Evolutionary conservation across 2,797 vertebrate species (phyloP).

Genomic region (Anguilla obscura): DNA sequence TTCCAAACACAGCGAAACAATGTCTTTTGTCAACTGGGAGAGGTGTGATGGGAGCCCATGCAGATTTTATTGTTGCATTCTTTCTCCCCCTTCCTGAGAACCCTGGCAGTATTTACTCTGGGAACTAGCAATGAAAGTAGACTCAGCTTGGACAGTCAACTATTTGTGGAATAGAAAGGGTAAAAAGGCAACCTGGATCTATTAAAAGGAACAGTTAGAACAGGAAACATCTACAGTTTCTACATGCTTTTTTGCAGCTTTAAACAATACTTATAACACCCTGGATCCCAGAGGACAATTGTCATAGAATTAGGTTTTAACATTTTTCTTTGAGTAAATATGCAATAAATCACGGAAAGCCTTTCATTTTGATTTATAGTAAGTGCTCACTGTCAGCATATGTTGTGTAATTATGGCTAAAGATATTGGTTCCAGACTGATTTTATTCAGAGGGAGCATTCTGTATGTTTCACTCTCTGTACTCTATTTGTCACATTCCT

Average conservation of each 20-base stretch:
- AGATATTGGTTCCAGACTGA: background rate
- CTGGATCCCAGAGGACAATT: slow-evolving; percentile 30
- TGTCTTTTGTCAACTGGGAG: slow-evolving; percentile 54
- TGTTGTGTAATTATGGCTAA: slow-evolving; percentile 16
- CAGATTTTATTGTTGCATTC: slow-evolving; percentile 63
- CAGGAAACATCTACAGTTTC: slow-evolving; percentile 67
- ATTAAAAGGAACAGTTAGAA: slow-evolving; percentile 54
- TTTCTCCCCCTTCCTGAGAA: slow-evolving; percentile 76
- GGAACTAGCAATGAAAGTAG: slow-evolving; percentile 50
- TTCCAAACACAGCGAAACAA: background rate
- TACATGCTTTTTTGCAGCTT: slow-evolving; percentile 56
- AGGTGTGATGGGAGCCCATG: slow-evolving; percentile 65
- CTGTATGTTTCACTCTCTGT: background rate
- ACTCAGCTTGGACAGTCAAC: slow-evolving; percentile 64
- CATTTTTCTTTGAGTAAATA: slow-evolving; percentile 19
- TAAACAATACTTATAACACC: slow-evolving; percentile 41
- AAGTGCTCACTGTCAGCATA: slow-evolving; percentile 14
- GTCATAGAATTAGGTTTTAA: slow-evolving; percentile 23
- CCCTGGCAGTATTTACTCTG: slow-evolving; percentile 57
- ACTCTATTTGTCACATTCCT: background rate
- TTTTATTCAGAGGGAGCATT: background rate
- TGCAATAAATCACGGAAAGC: slow-evolving; percentile 26
- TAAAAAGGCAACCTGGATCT: slow-evolving; percentile 55
- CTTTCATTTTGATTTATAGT: slow-evolving; percentile 28
- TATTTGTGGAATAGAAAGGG: slow-evolving; percentile 61